These are phyloP conservation scores for Natator depressus DNA, from an alignment of 2,113 vertebrate species.

Conservation along the genomic window DNA sequence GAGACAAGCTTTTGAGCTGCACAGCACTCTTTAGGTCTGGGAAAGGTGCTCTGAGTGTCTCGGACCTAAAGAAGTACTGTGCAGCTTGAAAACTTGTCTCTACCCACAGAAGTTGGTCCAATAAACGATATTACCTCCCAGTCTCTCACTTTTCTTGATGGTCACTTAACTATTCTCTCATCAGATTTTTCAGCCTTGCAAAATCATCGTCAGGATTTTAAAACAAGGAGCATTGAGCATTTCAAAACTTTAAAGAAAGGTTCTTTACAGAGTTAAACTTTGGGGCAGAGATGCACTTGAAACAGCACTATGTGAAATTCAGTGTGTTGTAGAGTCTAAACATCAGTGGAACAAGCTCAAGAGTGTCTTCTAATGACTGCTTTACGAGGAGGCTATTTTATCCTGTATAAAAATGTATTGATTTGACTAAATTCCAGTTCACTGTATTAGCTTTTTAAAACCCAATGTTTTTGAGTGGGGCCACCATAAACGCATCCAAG, in stretches of 20 bases:
- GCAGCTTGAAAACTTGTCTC: no score
- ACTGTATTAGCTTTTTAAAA: background rate
- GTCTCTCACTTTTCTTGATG: background rate
- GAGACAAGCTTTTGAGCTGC: no score
- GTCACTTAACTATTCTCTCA: background rate
- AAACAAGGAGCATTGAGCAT: background rate
- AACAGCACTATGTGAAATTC: background rate
- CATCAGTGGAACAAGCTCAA: rapidly evolving
- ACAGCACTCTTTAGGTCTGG: no score
- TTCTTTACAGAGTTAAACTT: background rate
- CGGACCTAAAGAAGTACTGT: no score
- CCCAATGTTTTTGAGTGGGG: rapidly evolving
- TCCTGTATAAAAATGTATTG: rapidly evolving
- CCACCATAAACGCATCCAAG: background rate
- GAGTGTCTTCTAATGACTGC: background rate
- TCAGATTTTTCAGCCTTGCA: background rate
- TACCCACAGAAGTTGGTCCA: no score
- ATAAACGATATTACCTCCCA: background rate
- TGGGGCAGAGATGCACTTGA: background rate
- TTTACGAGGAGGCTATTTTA: background rate
- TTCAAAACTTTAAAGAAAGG: background rate
- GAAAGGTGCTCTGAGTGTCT: no score
- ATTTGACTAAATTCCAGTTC: background rate
- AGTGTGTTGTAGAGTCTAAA: rapidly evolving
- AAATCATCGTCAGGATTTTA: background rate